phyloP scores from a whole-genome alignment of 2,113 vertebrate species.

The Silurus meridionalis region DNA sequence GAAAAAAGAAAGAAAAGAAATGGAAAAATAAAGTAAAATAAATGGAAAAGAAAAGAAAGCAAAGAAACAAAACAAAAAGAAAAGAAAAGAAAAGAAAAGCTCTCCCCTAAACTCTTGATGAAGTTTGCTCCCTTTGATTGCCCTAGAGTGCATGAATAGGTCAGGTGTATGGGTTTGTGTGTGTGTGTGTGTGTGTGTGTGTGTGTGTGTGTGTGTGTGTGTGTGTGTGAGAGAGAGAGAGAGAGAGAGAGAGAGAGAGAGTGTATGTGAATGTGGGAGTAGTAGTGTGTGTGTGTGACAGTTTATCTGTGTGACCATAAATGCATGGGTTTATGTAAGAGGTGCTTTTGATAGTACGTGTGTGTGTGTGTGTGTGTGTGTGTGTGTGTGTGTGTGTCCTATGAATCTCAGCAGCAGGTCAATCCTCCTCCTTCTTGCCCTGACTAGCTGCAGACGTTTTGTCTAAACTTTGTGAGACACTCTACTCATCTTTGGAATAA shows the following conservation, averaged over 20 bases:
- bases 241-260: not conserved
- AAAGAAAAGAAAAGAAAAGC: not conserved
- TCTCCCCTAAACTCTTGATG: conserved; percentile 15
- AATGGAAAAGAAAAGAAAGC: not conserved
- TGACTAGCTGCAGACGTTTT: conserved; percentile 54
- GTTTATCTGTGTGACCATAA: conserved; percentile 43
- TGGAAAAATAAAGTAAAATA: not conserved
- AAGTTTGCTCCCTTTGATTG: conserved; percentile 19
- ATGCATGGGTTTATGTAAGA: conserved; percentile 27
- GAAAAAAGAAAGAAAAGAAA: not conserved
- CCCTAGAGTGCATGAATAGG: conserved; percentile 44
- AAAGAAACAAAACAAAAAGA: not conserved
- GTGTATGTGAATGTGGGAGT: conserved; percentile 20
- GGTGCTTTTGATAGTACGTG: conserved; percentile 20
- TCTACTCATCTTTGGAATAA: conserved; percentile 53
- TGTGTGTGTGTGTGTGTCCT: conserved; percentile 21
- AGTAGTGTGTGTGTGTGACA: conserved; percentile 6
- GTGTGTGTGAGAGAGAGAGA: conserved; percentile 14
- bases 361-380: conserved; percentile 34
- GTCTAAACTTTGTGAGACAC: conserved; percentile 63
- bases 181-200: not conserved
- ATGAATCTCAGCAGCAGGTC: conserved; percentile 47
- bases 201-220: conserved; percentile 10
- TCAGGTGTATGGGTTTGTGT: conserved; percentile 45
- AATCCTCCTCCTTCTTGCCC: conserved; percentile 18